Conservation (phyloP, 2,113 vertebrate genomes). For the Cygnus atratus region DNA sequence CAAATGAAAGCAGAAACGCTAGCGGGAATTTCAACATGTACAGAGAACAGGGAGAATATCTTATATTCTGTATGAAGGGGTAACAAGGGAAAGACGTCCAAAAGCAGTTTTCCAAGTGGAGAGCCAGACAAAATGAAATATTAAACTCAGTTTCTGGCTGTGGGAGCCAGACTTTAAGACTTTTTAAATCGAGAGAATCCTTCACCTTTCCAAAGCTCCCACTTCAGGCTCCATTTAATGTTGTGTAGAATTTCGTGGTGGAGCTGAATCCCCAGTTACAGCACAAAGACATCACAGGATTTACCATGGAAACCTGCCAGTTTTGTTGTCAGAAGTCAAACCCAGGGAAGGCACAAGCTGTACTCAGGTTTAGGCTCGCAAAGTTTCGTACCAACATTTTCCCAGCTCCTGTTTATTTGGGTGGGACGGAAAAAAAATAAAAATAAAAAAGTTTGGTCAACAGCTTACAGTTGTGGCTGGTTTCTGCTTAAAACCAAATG, state of each 20-base stretch:
- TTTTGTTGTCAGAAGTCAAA: neutral
- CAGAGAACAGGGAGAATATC: neutral
- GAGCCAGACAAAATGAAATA: neutral
- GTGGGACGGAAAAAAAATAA: neutral
- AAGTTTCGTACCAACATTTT: neutral
- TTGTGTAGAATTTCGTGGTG: neutral
- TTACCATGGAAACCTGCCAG: neutral
- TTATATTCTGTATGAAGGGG: neutral
- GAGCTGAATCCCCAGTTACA: neutral
- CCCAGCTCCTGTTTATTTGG: neutral
- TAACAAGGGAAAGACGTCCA: conserved; percentile 1
- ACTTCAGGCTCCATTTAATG: conserved; percentile 1
- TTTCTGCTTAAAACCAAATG: neutral
- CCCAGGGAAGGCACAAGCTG: neutral
- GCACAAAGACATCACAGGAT: neutral
- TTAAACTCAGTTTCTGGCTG: neutral
- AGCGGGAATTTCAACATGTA: neutral
- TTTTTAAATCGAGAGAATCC: neutral
- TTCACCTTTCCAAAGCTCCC: neutral
- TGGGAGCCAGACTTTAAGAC: neutral
- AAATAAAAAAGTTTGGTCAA: neutral
- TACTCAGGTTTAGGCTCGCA: neutral
- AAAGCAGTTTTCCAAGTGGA: neutral
- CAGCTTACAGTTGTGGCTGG: neutral
- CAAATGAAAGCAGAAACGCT: neutral